phyloP scores from a whole-genome alignment of 2,113 vertebrate genomes.

The Lophius piscatorius region DNA sequence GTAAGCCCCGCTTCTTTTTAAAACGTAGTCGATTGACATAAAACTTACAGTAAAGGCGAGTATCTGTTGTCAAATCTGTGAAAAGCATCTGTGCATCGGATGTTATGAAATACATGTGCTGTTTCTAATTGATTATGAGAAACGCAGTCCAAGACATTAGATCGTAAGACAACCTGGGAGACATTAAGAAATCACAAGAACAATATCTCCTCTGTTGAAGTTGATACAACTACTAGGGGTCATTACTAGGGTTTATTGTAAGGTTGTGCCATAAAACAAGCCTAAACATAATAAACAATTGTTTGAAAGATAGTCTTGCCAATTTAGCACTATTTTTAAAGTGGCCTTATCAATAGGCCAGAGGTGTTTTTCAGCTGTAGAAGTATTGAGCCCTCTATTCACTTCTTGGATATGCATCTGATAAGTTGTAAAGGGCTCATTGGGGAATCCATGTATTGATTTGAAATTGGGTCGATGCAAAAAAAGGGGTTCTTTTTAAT shows the following conservation, averaged over 20 bases:
- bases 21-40: no score
- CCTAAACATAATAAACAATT: no score
- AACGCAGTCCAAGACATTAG: no score
- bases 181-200: no score
- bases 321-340: constrained; percentile 54
- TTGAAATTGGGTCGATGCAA: constrained; percentile 33
- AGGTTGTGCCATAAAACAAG: no score
- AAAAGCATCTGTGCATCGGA: constrained; percentile 2
- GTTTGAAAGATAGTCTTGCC: constrained; percentile 32
- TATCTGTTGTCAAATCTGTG: neutral
- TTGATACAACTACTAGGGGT: no score
- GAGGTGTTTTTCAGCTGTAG: constrained; percentile 44
- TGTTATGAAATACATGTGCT: neutral
- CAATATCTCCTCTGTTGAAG: no score
- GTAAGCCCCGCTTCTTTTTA: constrained; percentile 74
- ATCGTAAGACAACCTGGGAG: no score
- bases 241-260: no score
- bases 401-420: constrained; percentile 38
- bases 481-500: constrained; percentile 57
- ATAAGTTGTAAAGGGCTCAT: constrained; percentile 37
- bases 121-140: no score
- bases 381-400: constrained; percentile 40
- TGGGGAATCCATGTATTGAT: constrained; percentile 60
- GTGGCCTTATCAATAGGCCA: constrained; percentile 31
- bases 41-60: no score